phyloP scores from a whole-genome alignment of 2,797 vertebrate species.

The Decapterus maruadsi region DNA sequence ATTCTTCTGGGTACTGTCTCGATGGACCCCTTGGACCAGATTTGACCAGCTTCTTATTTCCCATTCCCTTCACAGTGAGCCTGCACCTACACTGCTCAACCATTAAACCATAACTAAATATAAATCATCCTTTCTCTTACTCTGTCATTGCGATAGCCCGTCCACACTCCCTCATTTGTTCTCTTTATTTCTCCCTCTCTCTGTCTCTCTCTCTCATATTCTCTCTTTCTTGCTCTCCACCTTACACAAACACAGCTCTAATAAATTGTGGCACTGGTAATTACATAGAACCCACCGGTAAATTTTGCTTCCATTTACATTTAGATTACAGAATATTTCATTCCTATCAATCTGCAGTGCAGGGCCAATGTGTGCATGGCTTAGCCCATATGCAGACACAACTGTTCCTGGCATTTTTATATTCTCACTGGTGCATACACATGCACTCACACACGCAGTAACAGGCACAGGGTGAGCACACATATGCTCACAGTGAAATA shows the following conservation, averaged over 20 bases:
- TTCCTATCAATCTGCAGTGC: constrained; percentile 78
- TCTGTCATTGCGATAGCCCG: constrained; percentile 61
- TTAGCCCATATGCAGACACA: constrained; percentile 67
- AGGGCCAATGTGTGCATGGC: constrained; percentile 59
- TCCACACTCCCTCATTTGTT: constrained; percentile 59
- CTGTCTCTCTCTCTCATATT: constrained; percentile 37
- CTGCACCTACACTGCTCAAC: constrained; percentile 55
- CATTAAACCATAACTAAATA: constrained; percentile 69
- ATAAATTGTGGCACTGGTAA: constrained; percentile 87
- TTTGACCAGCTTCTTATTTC: constrained; percentile 55
- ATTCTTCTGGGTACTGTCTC: constrained; percentile 50
- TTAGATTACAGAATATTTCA: constrained; percentile 90
- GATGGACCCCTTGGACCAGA: constrained; percentile 37
- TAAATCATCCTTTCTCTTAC: constrained; percentile 75
- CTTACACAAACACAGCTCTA: constrained; percentile 83
- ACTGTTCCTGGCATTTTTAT: constrained; percentile 67
- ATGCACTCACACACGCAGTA: background rate
- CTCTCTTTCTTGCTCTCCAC: constrained; percentile 60
- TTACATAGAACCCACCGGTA: constrained; percentile 87
- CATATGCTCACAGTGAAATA: constrained; percentile 20
- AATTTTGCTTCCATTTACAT: constrained; percentile 90
- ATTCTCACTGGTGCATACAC: constrained; percentile 40
- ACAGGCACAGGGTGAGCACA: constrained; percentile 10
- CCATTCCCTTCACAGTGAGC: constrained; percentile 33
- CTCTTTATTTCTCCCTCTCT: constrained; percentile 44